Percentiles rank a stretch among this genome's conserved stretches.
These are phyloP conservation scores for Apaloderma vittatum DNA, from an alignment of 2,113 vertebrate genomes.

Conservation along the genomic window DNA sequence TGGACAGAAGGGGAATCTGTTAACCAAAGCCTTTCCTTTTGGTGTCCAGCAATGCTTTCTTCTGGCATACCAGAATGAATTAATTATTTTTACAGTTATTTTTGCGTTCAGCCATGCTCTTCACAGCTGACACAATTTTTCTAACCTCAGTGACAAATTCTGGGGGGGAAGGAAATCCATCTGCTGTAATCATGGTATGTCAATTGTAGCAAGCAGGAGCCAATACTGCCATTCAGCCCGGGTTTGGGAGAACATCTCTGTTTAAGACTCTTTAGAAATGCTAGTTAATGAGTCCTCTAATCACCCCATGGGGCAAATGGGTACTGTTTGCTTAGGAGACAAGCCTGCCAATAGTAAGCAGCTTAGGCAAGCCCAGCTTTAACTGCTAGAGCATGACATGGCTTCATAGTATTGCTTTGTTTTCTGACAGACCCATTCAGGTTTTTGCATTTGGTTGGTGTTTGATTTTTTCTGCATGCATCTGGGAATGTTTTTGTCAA, in stretches of 20 bases:
- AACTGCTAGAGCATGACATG: background rate
- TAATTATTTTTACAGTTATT: background rate
- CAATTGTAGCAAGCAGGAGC: background rate
- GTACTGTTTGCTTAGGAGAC: background rate
- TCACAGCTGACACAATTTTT: background rate
- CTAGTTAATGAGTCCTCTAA: background rate
- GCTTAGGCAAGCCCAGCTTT: background rate
- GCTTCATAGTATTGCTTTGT: background rate
- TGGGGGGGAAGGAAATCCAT: background rate
- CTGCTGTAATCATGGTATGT: background rate
- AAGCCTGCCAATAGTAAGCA: background rate
- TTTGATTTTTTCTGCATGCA: background rate
- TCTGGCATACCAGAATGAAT: background rate
- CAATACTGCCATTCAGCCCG: background rate
- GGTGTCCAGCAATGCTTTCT: background rate
- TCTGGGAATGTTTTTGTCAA: background rate
- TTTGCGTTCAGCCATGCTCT: background rate
- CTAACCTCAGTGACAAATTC: background rate
- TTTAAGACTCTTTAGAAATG: fast-evolving
- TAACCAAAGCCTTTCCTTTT: background rate
- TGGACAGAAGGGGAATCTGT: background rate
- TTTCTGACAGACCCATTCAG: background rate
- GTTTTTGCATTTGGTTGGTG: too few relatives aligned
- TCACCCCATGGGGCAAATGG: background rate
- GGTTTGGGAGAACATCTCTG: background rate